Percentiles rank a stretch among this genome's conserved stretches.
phyloP scores from a whole-genome alignment of 2,797 vertebrate genomes.

The Scyliorhinus canicula region DNA sequence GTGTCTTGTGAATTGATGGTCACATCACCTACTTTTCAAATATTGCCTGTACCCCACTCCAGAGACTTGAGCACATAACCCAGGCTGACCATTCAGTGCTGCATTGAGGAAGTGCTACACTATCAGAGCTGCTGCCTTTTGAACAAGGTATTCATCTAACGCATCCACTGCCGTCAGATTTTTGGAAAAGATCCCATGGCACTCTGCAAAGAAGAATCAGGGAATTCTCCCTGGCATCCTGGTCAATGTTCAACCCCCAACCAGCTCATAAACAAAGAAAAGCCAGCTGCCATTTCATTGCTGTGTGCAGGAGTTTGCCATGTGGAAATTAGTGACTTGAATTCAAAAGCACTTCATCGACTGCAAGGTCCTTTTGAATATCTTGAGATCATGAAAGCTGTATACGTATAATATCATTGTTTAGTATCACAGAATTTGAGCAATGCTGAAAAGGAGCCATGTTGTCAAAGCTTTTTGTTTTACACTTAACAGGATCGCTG shows the following conservation, averaged over 20 bases:
- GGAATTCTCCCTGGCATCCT: neutral
- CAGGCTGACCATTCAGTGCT: neutral
- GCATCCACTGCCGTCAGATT: neutral
- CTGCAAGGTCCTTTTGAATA: too few relatives aligned
- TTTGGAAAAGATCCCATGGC: neutral
- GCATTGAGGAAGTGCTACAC: neutral
- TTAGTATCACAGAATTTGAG: too few relatives aligned
- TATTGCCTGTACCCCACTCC: neutral
- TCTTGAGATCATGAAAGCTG: too few relatives aligned
- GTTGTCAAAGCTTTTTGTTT: too few relatives aligned
- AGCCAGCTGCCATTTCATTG: neutral
- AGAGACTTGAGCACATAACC: neutral
- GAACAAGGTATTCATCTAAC: neutral
- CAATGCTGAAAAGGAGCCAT: too few relatives aligned
- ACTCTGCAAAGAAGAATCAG: neutral
- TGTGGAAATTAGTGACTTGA: neutral
- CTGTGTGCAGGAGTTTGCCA: neutral
- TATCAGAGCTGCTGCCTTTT: neutral
- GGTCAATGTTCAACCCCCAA: neutral
- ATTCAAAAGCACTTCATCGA: too few relatives aligned
- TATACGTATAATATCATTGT: too few relatives aligned
- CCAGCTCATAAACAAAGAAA: neutral
- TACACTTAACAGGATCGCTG: too few relatives aligned
- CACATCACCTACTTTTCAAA: neutral
- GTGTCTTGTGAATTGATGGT: too few relatives aligned